Conservation (phyloP, 1,140 invertebrate genomes). For the Zaprionus kolodkinae region DNA sequence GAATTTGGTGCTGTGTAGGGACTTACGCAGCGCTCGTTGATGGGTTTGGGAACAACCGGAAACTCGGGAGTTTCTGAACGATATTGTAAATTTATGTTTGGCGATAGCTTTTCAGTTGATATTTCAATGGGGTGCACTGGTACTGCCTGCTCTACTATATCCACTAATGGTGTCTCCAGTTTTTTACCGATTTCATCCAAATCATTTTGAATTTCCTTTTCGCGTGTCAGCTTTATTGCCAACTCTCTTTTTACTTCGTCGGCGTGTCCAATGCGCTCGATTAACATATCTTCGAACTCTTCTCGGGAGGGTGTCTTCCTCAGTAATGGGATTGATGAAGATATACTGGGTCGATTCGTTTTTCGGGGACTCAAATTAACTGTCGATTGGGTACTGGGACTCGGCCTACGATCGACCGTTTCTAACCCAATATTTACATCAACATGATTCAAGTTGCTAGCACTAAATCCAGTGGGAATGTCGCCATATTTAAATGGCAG, state of each 20-base stretch:
- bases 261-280: conserved; percentile 55
- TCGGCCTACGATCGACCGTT: background rate
- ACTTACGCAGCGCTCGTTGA: conserved; percentile 86
- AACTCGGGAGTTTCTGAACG: conserved; percentile 94
- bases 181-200: conserved; percentile 48
- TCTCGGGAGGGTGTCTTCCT: conserved; percentile 58
- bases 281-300: conserved; percentile 68
- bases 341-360: conserved; percentile 47
- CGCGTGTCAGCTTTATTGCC: conserved; percentile 30
- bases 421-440: conserved; percentile 4
- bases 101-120: background rate
- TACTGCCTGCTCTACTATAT: background rate
- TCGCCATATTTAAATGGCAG: conserved; percentile 90
- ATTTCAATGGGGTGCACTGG: background rate
- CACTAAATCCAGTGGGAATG: conserved; percentile 64
- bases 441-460: conserved; percentile 51
- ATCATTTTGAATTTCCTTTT: conserved; percentile 46
- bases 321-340: conserved; percentile 52
- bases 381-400: background rate
- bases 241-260: conserved; percentile 39
- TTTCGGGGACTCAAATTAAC: conserved; percentile 46
- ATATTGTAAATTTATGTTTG: conserved; percentile 52
- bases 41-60: conserved; percentile 86
- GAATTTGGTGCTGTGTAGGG: conserved; percentile 40
- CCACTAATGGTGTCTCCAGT: conserved; percentile 50